Conservation (phyloP, 2,113 vertebrate species). For the Alaudala cheleensis region DNA sequence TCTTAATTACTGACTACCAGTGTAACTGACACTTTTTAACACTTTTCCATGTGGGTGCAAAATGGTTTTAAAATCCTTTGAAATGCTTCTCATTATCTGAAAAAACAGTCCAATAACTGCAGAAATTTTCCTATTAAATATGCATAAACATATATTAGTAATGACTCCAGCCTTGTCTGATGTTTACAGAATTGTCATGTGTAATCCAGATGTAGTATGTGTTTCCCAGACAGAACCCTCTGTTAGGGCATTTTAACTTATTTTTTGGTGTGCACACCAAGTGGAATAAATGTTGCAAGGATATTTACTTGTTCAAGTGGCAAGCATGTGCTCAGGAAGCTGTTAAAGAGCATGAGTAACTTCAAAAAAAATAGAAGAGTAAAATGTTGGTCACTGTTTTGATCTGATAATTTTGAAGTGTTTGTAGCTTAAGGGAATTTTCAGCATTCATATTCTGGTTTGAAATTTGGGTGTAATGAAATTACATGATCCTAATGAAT, state of each 20-base stretch:
- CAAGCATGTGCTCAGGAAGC: not conserved
- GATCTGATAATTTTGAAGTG: not conserved
- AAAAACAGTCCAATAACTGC: not conserved
- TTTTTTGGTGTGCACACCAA: not conserved
- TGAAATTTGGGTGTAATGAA: slow-evolving; percentile 21
- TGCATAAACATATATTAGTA: not conserved
- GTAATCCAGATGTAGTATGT: not conserved
- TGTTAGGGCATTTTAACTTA: not conserved
- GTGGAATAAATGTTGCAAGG: not conserved
- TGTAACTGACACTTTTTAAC: not conserved
- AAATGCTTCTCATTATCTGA: not conserved
- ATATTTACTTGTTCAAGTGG: not conserved
- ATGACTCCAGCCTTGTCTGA: not conserved
- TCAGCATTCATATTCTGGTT: not conserved
- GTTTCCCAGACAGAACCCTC: not conserved
- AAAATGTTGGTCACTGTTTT: not conserved
- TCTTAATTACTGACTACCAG: not conserved
- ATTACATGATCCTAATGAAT: not conserved
- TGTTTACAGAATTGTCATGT: not conserved
- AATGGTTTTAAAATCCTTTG: not conserved
- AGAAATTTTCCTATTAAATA: not conserved
- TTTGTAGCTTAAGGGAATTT: not conserved
- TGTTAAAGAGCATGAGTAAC: not conserved
- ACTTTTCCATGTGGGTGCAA: not conserved
- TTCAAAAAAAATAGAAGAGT: not conserved